Base-by-base conservation (phyloP, 2,113 vertebrate species). In the Myotis lucifugus region DNA sequence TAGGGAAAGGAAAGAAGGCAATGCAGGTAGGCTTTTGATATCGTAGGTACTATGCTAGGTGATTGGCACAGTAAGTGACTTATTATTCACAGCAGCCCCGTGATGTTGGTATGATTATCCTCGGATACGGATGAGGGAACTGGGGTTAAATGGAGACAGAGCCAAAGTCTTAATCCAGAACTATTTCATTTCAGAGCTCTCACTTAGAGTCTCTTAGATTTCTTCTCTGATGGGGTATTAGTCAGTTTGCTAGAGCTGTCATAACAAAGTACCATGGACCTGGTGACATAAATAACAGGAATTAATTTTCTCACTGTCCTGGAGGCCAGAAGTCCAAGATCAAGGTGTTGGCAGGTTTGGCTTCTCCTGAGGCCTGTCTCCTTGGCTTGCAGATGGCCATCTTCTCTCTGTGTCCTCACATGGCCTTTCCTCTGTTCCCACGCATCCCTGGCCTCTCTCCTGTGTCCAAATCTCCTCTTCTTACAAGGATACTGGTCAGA, bases 321-420 rank as follows among this genome's bases (percentile, higher is more conserved):
- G 70, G 86, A 90, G 66, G 59, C 76, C 64, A 70, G 42, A 73
- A 90, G 85, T 81, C 54, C 66, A 84, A 93, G 90, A 93, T 69
- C 59, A 61, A 90, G 76, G 93, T 90, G 88, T 96, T 61, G 72
- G 59, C 90, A 96, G 77, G 37, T 88, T 77, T 88, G 46, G 40
- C 79, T 92, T 90, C 96, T 94, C 92, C 42, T 59, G 96, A 97
- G 94, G 76, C 27, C 27, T 70, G 50, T 93, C 77, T 91, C 79
- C 92, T 88, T 84, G 66, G 37, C 52, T 81, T 37, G 34, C 85
- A 94, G 87, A 92, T 5, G 50, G 73, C 69, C 8, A 15, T 27
- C 34, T 76, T 88, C 48, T 78, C 12, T 5, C 61, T 67, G 64
- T 95, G 95, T 95, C 92, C 93, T 94, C 79, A 46, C 61, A 21